Evolutionary conservation across 2,113 vertebrate genomes (phyloP), one percentile per base, ranked within the genome.

Genomic region (Siniperca knerii): DNA sequence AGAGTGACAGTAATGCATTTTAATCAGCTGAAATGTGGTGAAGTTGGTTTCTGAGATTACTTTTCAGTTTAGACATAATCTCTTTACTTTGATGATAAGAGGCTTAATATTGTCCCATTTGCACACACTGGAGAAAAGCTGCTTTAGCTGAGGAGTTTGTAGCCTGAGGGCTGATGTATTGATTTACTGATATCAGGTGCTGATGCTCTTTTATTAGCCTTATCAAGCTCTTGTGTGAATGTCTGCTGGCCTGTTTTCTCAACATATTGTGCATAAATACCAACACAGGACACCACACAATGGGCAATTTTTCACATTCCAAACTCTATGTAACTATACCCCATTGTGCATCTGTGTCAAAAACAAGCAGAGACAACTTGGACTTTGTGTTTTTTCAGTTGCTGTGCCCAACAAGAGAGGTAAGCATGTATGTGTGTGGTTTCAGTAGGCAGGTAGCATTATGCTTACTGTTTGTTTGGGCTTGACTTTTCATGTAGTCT

Each of bases 301-400:
- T 50, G 33, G 21, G 21, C 10, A 7, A 2, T 21, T 50, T 6
- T 79, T 20, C 25, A 10, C 25, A 37, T 62, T 55, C 23, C 46
- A 67, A 4, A n/a, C 40, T 13, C 15, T 44, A 55, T 62, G 33
- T 33, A n/a, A 44, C 15, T 44, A 0, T 35, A 37, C 64, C 13
- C 33, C 78, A 6, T 52, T 82, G 25, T 89, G 60, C 37, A 55
- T 74, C 23, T 70, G 61, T 92, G 61, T 72, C 48, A 65, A 40
- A 23, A 57, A 81, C 61, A 69, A 82, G 92, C 65, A 65, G 77
- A 87, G 83, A 91, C 89, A 88, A 89, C 58, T 82, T 90, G 78
- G 85, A 77, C 91, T 92, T 88, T 95, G 88, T 95, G 91, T 95
- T 94, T 95, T 88, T 95, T 88, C 94, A 95, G 96, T 95, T 93